Evolutionary conservation across 2,888 invertebrate species (phyloP), one percentile per base, ranked within the genome.

Genomic region (Heliconius hortense): DNA sequence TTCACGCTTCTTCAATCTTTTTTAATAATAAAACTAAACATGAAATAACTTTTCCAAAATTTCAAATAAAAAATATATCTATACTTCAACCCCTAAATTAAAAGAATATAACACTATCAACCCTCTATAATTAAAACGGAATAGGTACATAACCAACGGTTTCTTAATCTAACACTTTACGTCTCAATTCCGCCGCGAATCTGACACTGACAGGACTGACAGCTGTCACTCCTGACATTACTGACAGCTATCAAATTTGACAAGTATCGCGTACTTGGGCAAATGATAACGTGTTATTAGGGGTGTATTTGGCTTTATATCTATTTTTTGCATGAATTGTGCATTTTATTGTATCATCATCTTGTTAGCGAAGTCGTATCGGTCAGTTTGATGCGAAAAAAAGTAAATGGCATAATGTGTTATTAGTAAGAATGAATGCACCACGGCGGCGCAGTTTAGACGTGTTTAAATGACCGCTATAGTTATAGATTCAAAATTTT

Each of bases 241-340:
- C 80, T 89, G 86, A 86, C 90, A 87, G 82, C 80, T 81, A 82
- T 83, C 82, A 82, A 82, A 84, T 84, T 81, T 82, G 87, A 84
- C 81, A 77, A 85, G 90, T 90, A 91, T 90, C 82, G 88, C 89
- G 82, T 81, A 77, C 87, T 90, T 84, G 79, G 74, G 71, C 78
- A 78, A 81, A 80, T 87, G 91, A 92, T 90, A 89, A 83, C 85
- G 82, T 88, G 84, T 90, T 87, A 92, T 92, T 92, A 90, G 81
- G 81, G 84, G 80, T 89, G 90, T 90, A 88, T 86, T 84, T 90
- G 84, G 84, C 85, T 85, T 84, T 88, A 82, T 84, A 79, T 79
- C 74, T 76, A 76, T 74, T 76, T 81, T 83, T 86, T 83, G 89
- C 88, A 84, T 86, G 86, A 88, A 89, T 89, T 79, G 80, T 86